These are phyloP conservation scores for Delia radicum DNA, from an alignment of 1,140 invertebrate species.

Conservation along the genomic window DNA sequence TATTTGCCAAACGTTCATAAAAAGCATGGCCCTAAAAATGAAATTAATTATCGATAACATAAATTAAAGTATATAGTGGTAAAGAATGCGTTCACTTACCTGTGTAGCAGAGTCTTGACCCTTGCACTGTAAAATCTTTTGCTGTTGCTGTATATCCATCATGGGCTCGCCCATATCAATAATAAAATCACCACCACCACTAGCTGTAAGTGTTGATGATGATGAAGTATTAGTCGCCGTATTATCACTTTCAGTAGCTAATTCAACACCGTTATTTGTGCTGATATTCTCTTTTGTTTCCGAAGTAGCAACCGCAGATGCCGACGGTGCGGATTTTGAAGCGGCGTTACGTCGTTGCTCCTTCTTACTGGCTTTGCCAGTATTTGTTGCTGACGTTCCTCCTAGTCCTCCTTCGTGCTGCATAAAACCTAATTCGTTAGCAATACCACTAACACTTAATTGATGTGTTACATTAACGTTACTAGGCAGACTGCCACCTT, in stretches of 20 bases:
- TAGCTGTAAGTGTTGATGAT: neutral
- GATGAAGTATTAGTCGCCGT: conserved; percentile 21
- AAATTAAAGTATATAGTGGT: neutral
- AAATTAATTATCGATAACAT: neutral
- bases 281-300: neutral
- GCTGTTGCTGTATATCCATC: conserved; percentile 31
- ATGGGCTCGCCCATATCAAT: conserved; percentile 30
- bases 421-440: neutral
- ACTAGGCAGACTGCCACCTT: conserved; percentile 66
- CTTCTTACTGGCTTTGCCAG: neutral
- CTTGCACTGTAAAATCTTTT: conserved; percentile 27
- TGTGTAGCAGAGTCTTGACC: conserved; percentile 23
- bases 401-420: neutral
- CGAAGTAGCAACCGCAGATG: neutral
- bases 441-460: neutral
- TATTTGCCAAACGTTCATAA: conserved; percentile 27
- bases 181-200: conserved; percentile 24
- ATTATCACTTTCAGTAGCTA: conserved; percentile 25
- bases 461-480: conserved; percentile 59
- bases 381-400: neutral
- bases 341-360: neutral
- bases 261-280: neutral
- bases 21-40: conserved; percentile 13
- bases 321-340: neutral
- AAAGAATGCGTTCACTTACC: conserved; percentile 10